Conservation (phyloP, 1,140 invertebrate species). For the Megalonaias nervosa region DNA sequence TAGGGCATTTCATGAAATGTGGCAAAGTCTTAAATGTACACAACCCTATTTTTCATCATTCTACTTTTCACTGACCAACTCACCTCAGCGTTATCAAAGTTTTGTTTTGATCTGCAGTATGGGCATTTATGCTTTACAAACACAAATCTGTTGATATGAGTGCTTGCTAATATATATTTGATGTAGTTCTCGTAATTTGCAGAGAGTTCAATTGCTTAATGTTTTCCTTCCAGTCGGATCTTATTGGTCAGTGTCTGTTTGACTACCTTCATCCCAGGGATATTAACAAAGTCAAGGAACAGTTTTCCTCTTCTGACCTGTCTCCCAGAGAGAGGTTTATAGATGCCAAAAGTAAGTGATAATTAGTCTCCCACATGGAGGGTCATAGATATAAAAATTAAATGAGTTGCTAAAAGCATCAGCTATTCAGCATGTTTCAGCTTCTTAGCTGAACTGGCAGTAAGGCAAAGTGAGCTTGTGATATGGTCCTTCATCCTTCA, state of each 20-base stretch:
- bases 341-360: slow-evolving; percentile 89
- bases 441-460: no score
- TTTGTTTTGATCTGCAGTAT: neutral
- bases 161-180: neutral
- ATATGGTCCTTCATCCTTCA: no score
- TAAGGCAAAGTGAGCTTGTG: no score
- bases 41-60: neutral
- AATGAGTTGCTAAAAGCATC: no score
- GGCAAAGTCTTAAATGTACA: neutral
- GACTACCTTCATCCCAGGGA: slow-evolving; percentile 96
- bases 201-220: neutral
- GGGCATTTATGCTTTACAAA: no score
- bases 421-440: no score
- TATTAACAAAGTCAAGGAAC: slow-evolving; percentile 95
- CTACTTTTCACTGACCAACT: neutral
- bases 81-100: no score
- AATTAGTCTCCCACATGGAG: no score
- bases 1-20: no score
- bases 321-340: slow-evolving; percentile 90
- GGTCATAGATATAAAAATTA: no score
- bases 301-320: slow-evolving; percentile 91
- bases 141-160: neutral
- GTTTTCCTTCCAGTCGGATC: slow-evolving; percentile 78
- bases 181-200: neutral
- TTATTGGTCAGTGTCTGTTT: slow-evolving; percentile 94